Evolutionary conservation across 2,113 vertebrate species (phyloP).

Genomic region (Tachycineta bicolor): DNA sequence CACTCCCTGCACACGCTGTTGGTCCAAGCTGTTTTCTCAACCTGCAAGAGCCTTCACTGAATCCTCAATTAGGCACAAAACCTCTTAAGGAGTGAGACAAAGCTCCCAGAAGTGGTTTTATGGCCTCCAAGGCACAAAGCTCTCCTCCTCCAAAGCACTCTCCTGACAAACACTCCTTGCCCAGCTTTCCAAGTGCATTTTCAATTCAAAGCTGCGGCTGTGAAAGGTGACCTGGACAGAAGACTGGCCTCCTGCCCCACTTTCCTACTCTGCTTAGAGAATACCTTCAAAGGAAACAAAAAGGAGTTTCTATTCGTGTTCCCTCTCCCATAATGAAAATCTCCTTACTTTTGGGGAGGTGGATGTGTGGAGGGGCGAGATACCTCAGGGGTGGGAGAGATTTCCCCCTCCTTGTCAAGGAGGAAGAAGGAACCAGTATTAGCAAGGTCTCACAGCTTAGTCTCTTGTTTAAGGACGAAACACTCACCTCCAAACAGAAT

Average conservation of each 20-base stretch:
- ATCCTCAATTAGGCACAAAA: background rate
- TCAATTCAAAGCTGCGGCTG: background rate
- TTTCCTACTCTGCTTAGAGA: background rate
- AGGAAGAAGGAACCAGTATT: background rate
- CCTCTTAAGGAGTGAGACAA: background rate
- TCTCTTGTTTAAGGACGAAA: background rate
- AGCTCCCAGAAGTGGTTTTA: conserved; percentile 16
- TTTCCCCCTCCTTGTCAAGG: fast-evolving
- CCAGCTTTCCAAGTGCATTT: background rate
- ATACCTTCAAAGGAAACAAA: background rate
- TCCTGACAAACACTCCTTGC: background rate
- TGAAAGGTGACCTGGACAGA: background rate
- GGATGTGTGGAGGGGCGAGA: background rate
- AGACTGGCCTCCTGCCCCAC: background rate
- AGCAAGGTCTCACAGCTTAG: background rate
- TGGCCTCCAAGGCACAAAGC: background rate
- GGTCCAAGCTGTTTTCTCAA: background rate
- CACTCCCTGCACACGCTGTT: background rate
- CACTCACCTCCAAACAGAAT: background rate
- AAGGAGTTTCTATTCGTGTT: background rate
- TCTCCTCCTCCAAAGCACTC: background rate
- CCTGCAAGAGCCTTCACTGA: background rate
- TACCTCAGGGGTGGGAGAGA: background rate
- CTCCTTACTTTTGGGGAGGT: background rate
- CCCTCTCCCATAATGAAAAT: background rate